These are phyloP conservation scores for Atractosteus spatula DNA, from an alignment of 2,113 vertebrate genomes.

Conservation along the genomic window DNA sequence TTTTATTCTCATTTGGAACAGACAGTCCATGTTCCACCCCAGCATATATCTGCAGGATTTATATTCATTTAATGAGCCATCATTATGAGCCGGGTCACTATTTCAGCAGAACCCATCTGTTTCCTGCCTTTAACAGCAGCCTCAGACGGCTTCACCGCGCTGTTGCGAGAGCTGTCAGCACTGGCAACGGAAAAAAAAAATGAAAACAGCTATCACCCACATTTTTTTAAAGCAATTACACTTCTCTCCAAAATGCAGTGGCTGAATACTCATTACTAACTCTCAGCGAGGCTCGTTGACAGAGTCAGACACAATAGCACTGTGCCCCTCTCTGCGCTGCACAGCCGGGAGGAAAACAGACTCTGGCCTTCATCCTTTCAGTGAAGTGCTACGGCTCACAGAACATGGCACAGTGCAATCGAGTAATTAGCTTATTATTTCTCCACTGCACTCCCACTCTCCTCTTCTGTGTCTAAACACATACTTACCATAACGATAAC, in stretches of 20 bases:
- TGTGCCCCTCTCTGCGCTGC: not conserved
- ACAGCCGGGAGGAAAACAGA: not conserved
- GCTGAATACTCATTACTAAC: not conserved
- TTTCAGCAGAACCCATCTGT: no score
- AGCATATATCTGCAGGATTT: not conserved
- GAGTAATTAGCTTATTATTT: not conserved
- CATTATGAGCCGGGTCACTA: not conserved
- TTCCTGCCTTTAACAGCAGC: not conserved
- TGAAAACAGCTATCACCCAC: no score
- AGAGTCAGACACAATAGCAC: not conserved
- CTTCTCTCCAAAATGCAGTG: not conserved
- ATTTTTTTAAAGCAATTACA: not conserved
- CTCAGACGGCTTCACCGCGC: not conserved
- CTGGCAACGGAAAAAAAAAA: not conserved
- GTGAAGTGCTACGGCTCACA: not conserved
- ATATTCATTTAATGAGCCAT: not conserved
- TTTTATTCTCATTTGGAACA: not conserved
- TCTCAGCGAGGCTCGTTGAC: not conserved
- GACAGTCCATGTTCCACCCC: not conserved
- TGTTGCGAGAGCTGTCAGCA: not conserved
- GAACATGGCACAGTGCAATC: not conserved
- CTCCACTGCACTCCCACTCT: no score
- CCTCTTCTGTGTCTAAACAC: no score
- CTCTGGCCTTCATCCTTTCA: not conserved
- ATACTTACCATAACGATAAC: no score